These are phyloP conservation scores for Plecotus auritus DNA, from an alignment of 2,113 vertebrate species.

Conservation along the genomic window DNA sequence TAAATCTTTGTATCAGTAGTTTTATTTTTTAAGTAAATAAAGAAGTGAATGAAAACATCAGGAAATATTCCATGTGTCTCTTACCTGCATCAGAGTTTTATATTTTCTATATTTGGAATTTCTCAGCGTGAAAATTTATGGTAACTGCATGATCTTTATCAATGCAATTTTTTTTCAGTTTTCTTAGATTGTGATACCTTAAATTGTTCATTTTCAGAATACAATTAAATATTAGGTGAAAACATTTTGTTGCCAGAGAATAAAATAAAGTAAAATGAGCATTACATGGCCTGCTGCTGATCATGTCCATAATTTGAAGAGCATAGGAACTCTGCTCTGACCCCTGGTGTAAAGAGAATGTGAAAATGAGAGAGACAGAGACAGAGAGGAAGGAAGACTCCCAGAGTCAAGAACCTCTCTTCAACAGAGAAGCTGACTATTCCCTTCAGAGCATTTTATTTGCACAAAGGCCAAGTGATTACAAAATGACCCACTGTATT, in stretches of 20 bases:
- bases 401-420: too few relatives aligned
- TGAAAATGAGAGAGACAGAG: accelerated
- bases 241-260: neutral
- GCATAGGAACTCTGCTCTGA: accelerated
- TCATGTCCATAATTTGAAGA: accelerated
- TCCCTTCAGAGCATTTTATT: neutral
- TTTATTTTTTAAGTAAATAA: neutral
- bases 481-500: neutral
- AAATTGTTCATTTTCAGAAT: neutral
- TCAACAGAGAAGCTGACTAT: accelerated
- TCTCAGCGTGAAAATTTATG: neutral
- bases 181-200: neutral
- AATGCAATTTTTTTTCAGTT: neutral
- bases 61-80: accelerated
- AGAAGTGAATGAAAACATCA: neutral
- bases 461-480: too few relatives aligned
- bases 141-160: neutral
- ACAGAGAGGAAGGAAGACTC: accelerated
- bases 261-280: neutral
- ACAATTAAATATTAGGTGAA: too few relatives aligned
- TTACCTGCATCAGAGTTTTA: neutral
- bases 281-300: accelerated
- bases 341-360: accelerated
- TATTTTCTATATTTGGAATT: neutral
- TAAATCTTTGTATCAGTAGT: neutral